These are phyloP conservation scores for Gadopsis marmoratus DNA, from an alignment of 2,797 vertebrate genomes.

Conservation along the genomic window DNA sequence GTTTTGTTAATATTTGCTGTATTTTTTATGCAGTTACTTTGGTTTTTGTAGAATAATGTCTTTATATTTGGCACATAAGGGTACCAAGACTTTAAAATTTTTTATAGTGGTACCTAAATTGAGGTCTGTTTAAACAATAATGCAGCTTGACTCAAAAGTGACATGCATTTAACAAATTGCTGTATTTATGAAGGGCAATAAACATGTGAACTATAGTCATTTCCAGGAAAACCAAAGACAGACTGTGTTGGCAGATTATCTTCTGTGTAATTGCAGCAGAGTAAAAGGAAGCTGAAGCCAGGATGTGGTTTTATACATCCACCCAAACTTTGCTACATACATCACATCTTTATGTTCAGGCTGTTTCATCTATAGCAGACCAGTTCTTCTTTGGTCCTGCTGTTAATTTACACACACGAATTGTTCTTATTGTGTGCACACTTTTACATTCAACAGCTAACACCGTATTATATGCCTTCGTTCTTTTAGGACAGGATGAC, in stretches of 20 bases:
- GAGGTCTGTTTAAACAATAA: background rate
- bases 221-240: conserved; percentile 19
- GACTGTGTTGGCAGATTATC: conserved; percentile 64
- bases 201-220: background rate
- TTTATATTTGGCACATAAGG: background rate
- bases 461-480: conserved; percentile 2
- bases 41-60: background rate
- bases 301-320: conserved; percentile 83
- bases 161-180: background rate
- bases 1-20: background rate
- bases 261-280: conserved; percentile 32
- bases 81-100: background rate
- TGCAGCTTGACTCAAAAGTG: background rate
- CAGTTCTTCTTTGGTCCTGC: background rate
- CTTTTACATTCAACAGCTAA: background rate
- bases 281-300: conserved; percentile 78
- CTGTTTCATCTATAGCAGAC: conserved; percentile 3
- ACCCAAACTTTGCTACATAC: conserved; percentile 15
- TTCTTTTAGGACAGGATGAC: conserved; percentile 94
- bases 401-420: background rate
- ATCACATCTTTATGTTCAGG: conserved; percentile 25
- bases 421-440: background rate
- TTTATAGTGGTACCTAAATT: no score
- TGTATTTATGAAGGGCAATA: background rate
- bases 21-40: background rate